Percentiles rank a stretch among this genome's conserved stretches.
phyloP scores from a whole-genome alignment of 2,113 vertebrate species.

The Toxotes jaculatrix region DNA sequence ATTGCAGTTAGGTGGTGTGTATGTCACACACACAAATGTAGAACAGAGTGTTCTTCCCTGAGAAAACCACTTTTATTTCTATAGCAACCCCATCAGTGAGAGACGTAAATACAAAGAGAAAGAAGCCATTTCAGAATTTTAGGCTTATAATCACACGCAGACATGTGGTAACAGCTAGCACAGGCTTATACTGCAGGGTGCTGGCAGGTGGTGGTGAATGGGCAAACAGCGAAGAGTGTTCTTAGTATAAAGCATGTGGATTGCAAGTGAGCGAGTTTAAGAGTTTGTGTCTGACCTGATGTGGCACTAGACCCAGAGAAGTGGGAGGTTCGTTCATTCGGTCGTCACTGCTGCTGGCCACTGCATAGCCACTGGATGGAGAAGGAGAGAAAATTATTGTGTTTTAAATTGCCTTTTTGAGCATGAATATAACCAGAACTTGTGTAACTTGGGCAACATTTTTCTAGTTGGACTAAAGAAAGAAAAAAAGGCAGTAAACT shows the following conservation, averaged over 20 bases:
- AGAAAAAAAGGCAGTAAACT: not conserved
- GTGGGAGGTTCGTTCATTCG: constrained; percentile 99
- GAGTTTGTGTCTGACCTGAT: constrained; percentile 89
- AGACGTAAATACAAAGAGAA: not conserved
- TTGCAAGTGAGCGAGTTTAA: not conserved
- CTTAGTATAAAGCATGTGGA: not conserved
- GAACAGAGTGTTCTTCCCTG: not conserved
- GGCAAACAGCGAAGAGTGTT: not conserved
- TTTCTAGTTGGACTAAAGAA: not conserved
- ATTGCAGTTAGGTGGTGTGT: too few relatives aligned
- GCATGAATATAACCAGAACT: not conserved
- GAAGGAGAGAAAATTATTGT: not conserved
- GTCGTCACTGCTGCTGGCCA: constrained; percentile 98
- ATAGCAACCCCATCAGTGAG: not conserved
- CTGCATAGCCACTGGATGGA: constrained; percentile 90
- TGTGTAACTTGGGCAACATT: not conserved
- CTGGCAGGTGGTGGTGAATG: not conserved
- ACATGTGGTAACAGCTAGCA: not conserved
- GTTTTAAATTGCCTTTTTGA: not conserved
- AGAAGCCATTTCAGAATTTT: not conserved
- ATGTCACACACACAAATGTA: not conserved
- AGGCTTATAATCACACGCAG: not conserved
- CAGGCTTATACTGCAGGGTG: not conserved
- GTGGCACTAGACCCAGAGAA: constrained; percentile 95
- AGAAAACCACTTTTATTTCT: not conserved